Percentiles rank a stretch among this genome's conserved stretches.
phyloP scores from a whole-genome alignment of 2,888 invertebrate genomes.

The Hirtodrosophila duncani region DNA sequence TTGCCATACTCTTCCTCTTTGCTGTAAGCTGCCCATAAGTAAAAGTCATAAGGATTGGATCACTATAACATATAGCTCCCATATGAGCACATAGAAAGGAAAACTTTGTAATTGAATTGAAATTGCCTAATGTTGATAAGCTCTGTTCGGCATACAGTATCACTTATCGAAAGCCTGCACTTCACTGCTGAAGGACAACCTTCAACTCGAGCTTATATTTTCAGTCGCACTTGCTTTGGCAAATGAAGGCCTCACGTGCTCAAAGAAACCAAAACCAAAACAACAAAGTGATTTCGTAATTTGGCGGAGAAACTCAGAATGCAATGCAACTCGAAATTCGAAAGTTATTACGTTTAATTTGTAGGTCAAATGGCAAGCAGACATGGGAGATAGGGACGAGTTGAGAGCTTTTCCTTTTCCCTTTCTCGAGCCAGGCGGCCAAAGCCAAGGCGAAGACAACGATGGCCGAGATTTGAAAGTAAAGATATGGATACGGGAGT shows the following conservation, averaged over 20 bases:
- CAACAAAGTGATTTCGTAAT: conserved; percentile 35
- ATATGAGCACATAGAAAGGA: too few species aligned
- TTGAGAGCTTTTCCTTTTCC: conserved; percentile 37
- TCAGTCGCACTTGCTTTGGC: conserved; percentile 21
- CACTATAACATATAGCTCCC: too few species aligned
- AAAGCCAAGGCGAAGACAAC: conserved; percentile 30
- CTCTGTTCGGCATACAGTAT: too few species aligned
- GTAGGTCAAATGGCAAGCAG: conserved; percentile 61
- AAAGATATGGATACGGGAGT: conserved; percentile 43
- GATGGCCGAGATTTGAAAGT: conserved; percentile 62
- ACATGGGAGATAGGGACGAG: not conserved
- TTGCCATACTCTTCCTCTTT: too few species aligned
- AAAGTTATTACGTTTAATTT: conserved; percentile 71
- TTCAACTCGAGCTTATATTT: conserved; percentile 30
- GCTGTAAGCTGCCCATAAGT: too few species aligned
- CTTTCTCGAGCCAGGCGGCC: too few species aligned
- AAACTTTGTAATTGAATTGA: too few species aligned
- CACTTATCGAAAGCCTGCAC: not conserved
- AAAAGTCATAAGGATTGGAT: too few species aligned
- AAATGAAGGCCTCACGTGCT: not conserved
- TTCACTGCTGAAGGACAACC: conserved; percentile 44
- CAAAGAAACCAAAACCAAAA: conserved; percentile 28
- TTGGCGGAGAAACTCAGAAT: conserved; percentile 28
- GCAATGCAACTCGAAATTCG: conserved; percentile 44
- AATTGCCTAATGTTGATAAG: too few species aligned